Evolutionary conservation across 2,797 vertebrate species (phyloP).

Genomic region (Fistularia tabacaria): DNA sequence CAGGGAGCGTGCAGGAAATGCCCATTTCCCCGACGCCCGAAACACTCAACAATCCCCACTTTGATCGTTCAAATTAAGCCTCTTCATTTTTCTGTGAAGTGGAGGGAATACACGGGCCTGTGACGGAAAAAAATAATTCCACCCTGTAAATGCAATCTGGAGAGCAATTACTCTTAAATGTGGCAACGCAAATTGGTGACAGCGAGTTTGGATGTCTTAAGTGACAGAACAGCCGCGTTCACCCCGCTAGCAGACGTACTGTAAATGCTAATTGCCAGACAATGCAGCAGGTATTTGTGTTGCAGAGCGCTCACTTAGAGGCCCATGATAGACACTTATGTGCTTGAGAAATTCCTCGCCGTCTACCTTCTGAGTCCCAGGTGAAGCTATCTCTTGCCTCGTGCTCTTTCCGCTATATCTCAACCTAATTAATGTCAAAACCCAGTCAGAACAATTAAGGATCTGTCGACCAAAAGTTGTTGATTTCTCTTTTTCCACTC

Average conservation of each 20-base stretch:
- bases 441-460: slow-evolving; percentile 42
- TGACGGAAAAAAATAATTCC: too few relatives aligned
- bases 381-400: slow-evolving; percentile 16
- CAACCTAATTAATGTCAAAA: slow-evolving; percentile 59
- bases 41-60: too few relatives aligned
- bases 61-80: too few relatives aligned
- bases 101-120: too few relatives aligned
- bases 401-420: slow-evolving; percentile 17
- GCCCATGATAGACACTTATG: slow-evolving; percentile 38
- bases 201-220: background rate
- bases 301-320: slow-evolving; percentile 28
- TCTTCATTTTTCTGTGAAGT: too few relatives aligned
- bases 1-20: too few relatives aligned
- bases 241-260: background rate
- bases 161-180: background rate
- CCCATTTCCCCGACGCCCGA: too few relatives aligned
- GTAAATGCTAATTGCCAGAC: slow-evolving; percentile 37
- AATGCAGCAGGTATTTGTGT: slow-evolving; percentile 7
- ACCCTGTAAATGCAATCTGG: background rate
- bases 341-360: slow-evolving; percentile 26
- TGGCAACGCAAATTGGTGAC: background rate
- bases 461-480: slow-evolving; percentile 27
- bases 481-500: slow-evolving; percentile 25
- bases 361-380: slow-evolving; percentile 37
- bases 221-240: background rate